A percentile compares a stretch with the other conserved stretches of the same genome.
Evolutionary conservation across 2,888 invertebrate species (phyloP).

Genomic region (Melinaea menophilus): DNA sequence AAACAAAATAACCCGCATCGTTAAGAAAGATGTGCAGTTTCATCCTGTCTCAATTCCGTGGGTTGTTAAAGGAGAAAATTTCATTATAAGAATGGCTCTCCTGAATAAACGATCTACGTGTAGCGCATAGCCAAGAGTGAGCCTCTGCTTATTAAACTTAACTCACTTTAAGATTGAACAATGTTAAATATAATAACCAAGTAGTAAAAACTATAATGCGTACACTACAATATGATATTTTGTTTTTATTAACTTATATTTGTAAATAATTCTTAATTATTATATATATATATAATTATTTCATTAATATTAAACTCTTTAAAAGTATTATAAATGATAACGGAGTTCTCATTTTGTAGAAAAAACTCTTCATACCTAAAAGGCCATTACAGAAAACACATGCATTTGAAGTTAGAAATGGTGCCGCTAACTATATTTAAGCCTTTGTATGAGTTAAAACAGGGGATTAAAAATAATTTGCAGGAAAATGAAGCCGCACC

Average conservation of each 20-base stretch:
- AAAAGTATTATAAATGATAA: no score
- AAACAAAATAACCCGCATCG: not conserved
- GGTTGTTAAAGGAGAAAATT: conserved; percentile 63
- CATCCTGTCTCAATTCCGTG: conserved; percentile 28
- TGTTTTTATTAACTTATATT: no score
- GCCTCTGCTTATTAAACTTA: conserved; percentile 45
- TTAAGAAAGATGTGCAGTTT: conserved; percentile 18
- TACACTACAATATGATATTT: no score
- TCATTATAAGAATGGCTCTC: conserved; percentile 65
- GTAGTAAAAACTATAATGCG: no score
- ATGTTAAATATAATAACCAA: no score
- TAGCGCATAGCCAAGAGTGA: conserved; percentile 44
- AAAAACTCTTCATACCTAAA: not conserved
- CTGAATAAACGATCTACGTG: conserved; percentile 56
- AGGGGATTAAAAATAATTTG: not conserved
- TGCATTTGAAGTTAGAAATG: not conserved
- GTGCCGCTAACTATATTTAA: not conserved
- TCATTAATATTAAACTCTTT: no score
- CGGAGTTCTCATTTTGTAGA: no score
- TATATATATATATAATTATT: no score
- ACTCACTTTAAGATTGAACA: not conserved
- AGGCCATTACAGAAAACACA: not conserved
- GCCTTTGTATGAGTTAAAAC: not conserved
- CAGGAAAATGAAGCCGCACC: not conserved
- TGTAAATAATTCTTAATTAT: no score